These are phyloP conservation scores for Norana najaformis DNA, from an alignment of 2,888 invertebrate genomes.

Conservation along the genomic window DNA sequence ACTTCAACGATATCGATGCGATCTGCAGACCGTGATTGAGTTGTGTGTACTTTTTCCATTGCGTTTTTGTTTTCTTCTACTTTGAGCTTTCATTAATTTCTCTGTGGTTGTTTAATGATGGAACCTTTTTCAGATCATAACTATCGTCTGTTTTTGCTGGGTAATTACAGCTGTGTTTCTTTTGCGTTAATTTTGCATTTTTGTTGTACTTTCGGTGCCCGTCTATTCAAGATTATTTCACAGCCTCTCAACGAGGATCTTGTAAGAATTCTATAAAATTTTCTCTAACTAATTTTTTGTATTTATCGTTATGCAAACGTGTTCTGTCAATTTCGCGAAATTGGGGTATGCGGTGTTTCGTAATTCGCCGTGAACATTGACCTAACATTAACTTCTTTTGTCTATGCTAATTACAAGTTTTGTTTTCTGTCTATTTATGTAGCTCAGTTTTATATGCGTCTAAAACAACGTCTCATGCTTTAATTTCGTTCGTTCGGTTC, in stretches of 20 bases:
- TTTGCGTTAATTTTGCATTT: background rate
- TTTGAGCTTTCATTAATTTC: slow-evolving; percentile 7
- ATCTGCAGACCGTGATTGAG: background rate
- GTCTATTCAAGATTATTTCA: background rate
- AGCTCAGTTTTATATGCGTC: background rate
- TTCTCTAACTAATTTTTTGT: background rate
- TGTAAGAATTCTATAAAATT: background rate
- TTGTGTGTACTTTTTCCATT: background rate
- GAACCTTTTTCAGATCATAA: background rate
- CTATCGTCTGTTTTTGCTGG: background rate
- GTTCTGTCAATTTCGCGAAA: background rate
- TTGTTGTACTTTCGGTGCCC: background rate
- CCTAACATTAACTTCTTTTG: background rate
- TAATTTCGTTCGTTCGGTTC: background rate
- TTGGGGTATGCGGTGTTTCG: background rate
- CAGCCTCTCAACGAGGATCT: background rate
- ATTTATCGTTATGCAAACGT: background rate
- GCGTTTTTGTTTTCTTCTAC: background rate
- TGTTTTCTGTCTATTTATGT: background rate
- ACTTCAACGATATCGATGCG: background rate
- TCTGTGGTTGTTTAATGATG: background rate
- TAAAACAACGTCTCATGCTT: background rate
- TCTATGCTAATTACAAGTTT: background rate
- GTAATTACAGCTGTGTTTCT: background rate
- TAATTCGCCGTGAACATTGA: background rate